Evolutionary conservation across 2,113 vertebrate species (phyloP).

Genomic region (Perccottus glenii): DNA sequence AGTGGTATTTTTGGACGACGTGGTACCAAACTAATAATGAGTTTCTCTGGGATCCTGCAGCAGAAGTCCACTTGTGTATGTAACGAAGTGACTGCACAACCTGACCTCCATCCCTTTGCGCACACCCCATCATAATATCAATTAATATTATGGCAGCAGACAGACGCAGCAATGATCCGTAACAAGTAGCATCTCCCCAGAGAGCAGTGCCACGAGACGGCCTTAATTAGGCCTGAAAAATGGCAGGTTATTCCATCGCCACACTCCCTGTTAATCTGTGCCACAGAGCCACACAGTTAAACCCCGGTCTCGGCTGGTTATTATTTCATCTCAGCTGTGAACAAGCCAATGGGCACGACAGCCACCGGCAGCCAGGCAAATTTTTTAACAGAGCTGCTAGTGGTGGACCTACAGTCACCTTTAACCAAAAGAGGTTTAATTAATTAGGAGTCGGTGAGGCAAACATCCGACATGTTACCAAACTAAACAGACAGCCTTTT

Average conservation of each 20-base stretch:
- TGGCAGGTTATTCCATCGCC: conserved; percentile 69
- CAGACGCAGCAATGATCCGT: conserved; percentile 74
- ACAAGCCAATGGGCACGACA: conserved; percentile 63
- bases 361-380: conserved; percentile 43
- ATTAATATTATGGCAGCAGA: conserved; percentile 77
- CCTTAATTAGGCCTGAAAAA: conserved; percentile 77
- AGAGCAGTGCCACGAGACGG: conserved; percentile 55
- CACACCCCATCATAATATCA: conserved; percentile 72
- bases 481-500: conserved; percentile 55
- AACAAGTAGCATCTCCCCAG: conserved; percentile 73
- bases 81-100: conserved; percentile 67
- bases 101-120: conserved; percentile 43
- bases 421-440: conserved; percentile 61
- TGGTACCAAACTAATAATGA: neutral
- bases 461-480: conserved; percentile 48
- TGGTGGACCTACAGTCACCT: conserved; percentile 32
- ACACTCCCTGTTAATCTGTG: conserved; percentile 64
- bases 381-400: conserved; percentile 46
- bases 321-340: conserved; percentile 67
- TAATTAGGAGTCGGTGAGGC: conserved; percentile 61
- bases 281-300: conserved; percentile 49
- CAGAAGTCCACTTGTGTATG: conserved; percentile 63
- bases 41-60: conserved; percentile 13
- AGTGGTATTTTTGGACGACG: neutral
- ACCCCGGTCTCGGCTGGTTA: conserved; percentile 57